Evolutionary conservation across 2,797 vertebrate species (phyloP), one percentile per base, ranked within the genome.

Genomic region (Phoxinus dragarum): DNA sequence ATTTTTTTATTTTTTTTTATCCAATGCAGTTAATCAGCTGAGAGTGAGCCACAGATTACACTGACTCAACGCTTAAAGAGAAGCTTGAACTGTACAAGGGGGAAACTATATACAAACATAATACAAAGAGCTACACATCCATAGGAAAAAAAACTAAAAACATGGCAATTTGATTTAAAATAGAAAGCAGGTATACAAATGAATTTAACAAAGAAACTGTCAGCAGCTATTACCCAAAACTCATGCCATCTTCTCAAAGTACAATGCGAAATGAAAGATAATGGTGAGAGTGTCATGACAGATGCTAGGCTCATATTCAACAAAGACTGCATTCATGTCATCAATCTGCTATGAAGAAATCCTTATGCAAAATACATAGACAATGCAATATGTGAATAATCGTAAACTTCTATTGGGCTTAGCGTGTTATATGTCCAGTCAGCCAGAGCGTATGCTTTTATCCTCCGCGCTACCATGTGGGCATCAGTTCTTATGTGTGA

Each of bases 291-390:
- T 81, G 79, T 52, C 23, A 76, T 52, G 21, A 83, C 64, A 34
- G 64, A 66, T 34, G 69, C 31, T 14, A 67, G 10, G 49, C 61
- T 31, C 64, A 69, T 23, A 66, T 66, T 66, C 64, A 40, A 71
- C 27, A 56, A 79, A 80, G 76, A 69, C 75, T 36, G 38, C 54
- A 52, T 69, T 72, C 27, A 68, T 80, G 78, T 81, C 59, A 36
- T 21, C 59, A 69, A 77, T 84, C 64, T 77, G 74, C 73, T 42
- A 40, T 31, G 4, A 77, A 84, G 23, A 77, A 76, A 68, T 11
- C 21, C 31, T n/a, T 34, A 54, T 40, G 72, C 16, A 68, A 40
- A 61, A 77, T 76, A 47, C n/a, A 76, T 6, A 67, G 47, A 52
- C 23, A 31, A 75, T 38, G 44, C 44, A 52, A 80, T 52, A 38